Conservation (phyloP, 2,797 vertebrate species). For the Rhincodon typus region DNA sequence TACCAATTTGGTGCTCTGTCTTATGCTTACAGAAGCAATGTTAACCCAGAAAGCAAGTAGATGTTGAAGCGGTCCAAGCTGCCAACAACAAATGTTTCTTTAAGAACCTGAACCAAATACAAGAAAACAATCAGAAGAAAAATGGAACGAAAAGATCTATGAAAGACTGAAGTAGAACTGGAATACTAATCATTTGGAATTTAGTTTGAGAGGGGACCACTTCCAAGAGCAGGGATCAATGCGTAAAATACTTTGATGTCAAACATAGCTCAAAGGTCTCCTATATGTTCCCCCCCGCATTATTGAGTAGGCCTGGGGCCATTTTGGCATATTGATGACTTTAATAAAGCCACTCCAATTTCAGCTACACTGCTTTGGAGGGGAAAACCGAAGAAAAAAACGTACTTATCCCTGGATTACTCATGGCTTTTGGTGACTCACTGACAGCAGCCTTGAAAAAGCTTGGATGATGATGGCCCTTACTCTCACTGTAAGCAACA, state of each 20-base stretch:
- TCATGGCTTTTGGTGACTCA: not conserved
- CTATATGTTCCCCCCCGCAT: not conserved
- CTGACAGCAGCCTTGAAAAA: not conserved
- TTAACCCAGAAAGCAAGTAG: not conserved
- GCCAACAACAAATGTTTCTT: not conserved
- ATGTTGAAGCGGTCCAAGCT: not conserved
- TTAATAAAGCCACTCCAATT: not conserved
- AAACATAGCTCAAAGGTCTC: not conserved
- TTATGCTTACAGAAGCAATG: not conserved
- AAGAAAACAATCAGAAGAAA: not conserved
- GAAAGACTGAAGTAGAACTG: not conserved
- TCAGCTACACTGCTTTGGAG: not conserved
- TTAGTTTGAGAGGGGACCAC: not conserved
- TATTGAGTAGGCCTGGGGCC: not conserved
- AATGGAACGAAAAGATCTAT: not conserved
- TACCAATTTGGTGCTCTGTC: not conserved
- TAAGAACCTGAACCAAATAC: not conserved
- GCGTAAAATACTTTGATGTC: not conserved
- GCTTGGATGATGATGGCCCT: not conserved
- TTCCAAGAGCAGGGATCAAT: not conserved
- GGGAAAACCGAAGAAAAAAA: not conserved
- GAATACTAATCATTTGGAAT: not conserved
- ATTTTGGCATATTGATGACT: not conserved
- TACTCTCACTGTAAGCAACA: not conserved
- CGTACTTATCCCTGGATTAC: not conserved